Evolutionary conservation across 2,797 vertebrate species (phyloP), one percentile per base, ranked within the genome.

Genomic region (Sciurus carolinensis): DNA sequence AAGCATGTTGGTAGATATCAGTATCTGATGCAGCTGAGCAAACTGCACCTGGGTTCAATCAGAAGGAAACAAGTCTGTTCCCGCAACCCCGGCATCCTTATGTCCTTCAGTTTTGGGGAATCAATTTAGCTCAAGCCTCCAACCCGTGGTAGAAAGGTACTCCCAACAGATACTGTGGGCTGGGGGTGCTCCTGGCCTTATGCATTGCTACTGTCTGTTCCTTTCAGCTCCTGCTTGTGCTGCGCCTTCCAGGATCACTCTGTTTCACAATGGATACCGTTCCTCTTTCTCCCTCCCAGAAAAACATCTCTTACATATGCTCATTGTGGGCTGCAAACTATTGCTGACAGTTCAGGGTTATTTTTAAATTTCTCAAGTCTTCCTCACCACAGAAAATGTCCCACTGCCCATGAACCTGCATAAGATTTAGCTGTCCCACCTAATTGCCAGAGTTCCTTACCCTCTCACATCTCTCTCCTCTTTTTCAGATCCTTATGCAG

Each of bases 301-400:
- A 93, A 69, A 71, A 77, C 44, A 75, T 77, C 47, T 80, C 72
- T 95, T 83, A 10, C 3, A 3, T 28, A 50, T 42, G 79, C 39
- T 67, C 86, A 30, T 33, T 69, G 24, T 76, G 71, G 69, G 28
- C 44, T 83, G 26, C 54, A 76, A 87, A 62, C 69, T n/a, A 47
- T 86, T 50, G 33, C 87, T 82, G 62, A 50, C 44, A 42, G 52
- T 71, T 75, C 57, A 33, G 57, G 62, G 24, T 47, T 87, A 64
- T 82, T 80, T 93, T 80, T 69, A 7, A 52, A 39, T 82, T 90
- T 66, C 57, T 90, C 39, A 88, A 75, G 47, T 62, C 87, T 69
- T 84, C 13, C 22, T 75, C 52, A 47, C 22, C 62, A 17, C 50
- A 26, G 67, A 83, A 83, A 36, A 50, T 71, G 82, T 84, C 59